Conservation (phyloP, 1,140 invertebrate genomes). For the Orussus abietinus region DNA sequence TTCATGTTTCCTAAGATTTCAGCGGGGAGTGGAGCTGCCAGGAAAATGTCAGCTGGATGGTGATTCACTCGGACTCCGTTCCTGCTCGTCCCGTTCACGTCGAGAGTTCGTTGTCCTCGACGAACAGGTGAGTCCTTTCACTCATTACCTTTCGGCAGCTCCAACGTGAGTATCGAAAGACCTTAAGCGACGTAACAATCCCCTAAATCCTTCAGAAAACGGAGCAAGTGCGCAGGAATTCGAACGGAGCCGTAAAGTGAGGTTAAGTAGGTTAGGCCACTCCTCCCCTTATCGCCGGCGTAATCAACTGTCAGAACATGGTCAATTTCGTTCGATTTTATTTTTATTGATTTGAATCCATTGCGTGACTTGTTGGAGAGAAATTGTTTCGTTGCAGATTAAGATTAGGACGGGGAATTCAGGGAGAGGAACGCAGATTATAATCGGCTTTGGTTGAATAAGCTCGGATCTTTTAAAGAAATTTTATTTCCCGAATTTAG, state of each 20-base stretch:
- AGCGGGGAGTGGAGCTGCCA: too few species aligned
- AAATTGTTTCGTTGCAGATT: conserved; percentile 6
- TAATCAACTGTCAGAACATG: background rate
- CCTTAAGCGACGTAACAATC: background rate
- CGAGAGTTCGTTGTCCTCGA: conserved; percentile 9
- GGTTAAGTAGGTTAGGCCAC: conserved; percentile 20
- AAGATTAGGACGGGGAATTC: background rate
- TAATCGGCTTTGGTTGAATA: conserved; percentile 21
- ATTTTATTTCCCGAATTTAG: too few species aligned
- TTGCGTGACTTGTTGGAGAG: background rate
- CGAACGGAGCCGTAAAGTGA: conserved; percentile 3
- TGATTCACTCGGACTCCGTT: conserved; percentile 23
- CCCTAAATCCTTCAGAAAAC: too few species aligned
- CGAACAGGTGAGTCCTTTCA: conserved; percentile 15
- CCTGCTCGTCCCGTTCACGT: conserved; percentile 2
- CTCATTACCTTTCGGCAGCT: conserved; percentile 20
- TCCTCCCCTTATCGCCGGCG: background rate
- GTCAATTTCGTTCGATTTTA: conserved; percentile 1
- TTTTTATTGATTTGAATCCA: too few species aligned
- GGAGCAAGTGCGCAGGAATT: too few species aligned
- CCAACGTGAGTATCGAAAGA: conserved; percentile 6
- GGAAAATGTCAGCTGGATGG: conserved; percentile 32
- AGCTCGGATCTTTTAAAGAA: too few species aligned
- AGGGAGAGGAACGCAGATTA: background rate
- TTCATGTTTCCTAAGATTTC: too few species aligned